phyloP scores from a whole-genome alignment of 2,797 vertebrate species.

The Bryconaethiops microstoma region DNA sequence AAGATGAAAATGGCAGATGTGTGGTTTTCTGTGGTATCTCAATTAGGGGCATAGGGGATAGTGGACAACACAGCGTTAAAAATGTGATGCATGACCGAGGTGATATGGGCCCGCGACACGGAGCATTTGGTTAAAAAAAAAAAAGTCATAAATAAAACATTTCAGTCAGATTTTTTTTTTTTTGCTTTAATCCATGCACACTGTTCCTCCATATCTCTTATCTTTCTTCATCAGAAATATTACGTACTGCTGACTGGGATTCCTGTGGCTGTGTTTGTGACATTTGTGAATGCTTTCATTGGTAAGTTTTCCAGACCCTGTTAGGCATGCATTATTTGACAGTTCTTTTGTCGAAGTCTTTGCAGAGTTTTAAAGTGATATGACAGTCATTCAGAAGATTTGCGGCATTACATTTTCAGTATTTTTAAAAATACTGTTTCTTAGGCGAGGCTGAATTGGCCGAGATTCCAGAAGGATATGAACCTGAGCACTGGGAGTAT shows the following conservation, averaged over 20 bases:
- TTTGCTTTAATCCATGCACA: no score
- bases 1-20: no score
- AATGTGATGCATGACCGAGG: no score
- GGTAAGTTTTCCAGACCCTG: slow-evolving; percentile 75
- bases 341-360: neutral
- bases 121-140: no score
- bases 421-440: neutral
- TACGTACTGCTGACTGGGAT: slow-evolving; percentile 88
- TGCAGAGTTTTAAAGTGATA: neutral
- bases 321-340: neutral
- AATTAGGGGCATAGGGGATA: no score
- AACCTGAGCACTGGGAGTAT: slow-evolving; percentile 94
- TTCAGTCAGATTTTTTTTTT: no score
- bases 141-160: no score
- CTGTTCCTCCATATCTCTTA: slow-evolving; percentile 9
- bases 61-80: no score
- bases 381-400: neutral
- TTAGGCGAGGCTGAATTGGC: slow-evolving; percentile 88
- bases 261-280: slow-evolving; percentile 80
- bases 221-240: slow-evolving; percentile 75
- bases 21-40: no score
- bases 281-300: slow-evolving; percentile 86
- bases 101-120: no score
- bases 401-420: no score
- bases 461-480: slow-evolving; percentile 90